A percentile compares a stretch with the other conserved stretches of the same genome.
These are phyloP conservation scores for Tanypteryx hageni DNA, from an alignment of 2,888 invertebrate genomes.

Conservation along the genomic window DNA sequence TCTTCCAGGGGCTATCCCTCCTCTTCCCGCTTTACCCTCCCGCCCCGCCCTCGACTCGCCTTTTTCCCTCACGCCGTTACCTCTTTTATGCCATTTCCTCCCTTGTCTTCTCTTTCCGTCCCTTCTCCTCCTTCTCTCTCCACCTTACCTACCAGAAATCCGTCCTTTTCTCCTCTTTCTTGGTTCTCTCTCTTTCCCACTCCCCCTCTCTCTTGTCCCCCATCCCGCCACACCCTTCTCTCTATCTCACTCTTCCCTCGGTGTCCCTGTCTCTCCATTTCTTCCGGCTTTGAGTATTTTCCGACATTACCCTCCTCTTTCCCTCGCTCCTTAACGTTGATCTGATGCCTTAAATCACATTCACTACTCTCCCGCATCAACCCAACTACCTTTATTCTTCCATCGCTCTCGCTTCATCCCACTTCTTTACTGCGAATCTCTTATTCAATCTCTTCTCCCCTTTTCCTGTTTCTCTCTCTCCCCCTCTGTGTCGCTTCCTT, in stretches of 20 bases:
- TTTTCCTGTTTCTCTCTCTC: too few relatives aligned
- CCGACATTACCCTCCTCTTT: not conserved
- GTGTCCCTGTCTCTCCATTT: not conserved
- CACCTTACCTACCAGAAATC: not conserved
- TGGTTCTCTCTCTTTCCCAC: not conserved
- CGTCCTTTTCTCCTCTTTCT: not conserved
- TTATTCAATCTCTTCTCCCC: too few relatives aligned
- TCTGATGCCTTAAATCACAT: constrained; percentile 19
- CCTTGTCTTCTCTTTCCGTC: not conserved
- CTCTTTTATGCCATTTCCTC: not conserved
- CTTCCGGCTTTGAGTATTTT: not conserved
- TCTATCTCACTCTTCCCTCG: not conserved
- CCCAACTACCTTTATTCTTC: constrained; percentile 14
- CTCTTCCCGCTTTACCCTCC: not conserved
- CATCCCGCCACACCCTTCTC: not conserved
- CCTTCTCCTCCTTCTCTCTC: not conserved
- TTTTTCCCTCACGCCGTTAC: not conserved
- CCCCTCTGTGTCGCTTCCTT: not conserved
- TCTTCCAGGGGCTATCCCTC: not conserved
- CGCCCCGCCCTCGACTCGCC: not conserved
- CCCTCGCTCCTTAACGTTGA: constrained; percentile 5
- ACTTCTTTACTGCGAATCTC: not conserved
- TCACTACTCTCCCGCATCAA: not conserved
- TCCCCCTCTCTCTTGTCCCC: not conserved
- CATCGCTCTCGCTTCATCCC: not conserved